phyloP scores from a whole-genome alignment of 2,888 invertebrate genomes.

The Protodeltote pygarga region DNA sequence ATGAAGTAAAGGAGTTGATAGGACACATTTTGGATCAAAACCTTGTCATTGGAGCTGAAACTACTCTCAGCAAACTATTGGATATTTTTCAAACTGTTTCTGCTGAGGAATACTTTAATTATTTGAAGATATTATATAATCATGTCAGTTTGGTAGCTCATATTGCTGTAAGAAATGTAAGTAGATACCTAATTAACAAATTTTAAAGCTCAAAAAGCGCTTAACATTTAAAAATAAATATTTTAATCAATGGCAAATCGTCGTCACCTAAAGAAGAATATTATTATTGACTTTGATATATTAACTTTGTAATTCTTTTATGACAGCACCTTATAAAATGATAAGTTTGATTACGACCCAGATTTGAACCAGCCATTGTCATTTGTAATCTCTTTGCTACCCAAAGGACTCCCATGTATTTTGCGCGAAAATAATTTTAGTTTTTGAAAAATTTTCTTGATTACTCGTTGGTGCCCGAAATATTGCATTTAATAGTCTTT shows the following conservation, averaged over 20 bases:
- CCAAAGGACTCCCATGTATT: no score
- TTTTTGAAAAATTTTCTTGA: no score
- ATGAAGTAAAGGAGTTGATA: constrained; percentile 85
- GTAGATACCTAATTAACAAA: constrained; percentile 48
- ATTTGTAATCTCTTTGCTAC: no score
- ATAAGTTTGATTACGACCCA: no score
- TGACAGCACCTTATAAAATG: no score
- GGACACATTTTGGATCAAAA: constrained; percentile 66
- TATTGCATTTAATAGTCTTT: no score
- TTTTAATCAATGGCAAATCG: no score
- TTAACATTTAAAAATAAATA: no score
- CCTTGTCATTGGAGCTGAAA: constrained; percentile 85
- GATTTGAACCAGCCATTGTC: no score
- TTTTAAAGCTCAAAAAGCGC: no score
- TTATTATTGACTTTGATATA: neutral
- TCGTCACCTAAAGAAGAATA: neutral
- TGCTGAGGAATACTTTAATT: constrained; percentile 77
- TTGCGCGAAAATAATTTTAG: no score
- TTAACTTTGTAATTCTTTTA: neutral
- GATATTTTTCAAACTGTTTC: constrained; percentile 69
- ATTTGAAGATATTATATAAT: constrained; percentile 85
- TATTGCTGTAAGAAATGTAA: constrained; percentile 90
- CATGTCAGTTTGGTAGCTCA: constrained; percentile 90
- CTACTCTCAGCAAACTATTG: constrained; percentile 83
- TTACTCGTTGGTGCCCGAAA: no score